Base-by-base conservation (phyloP, 2,888 invertebrate genomes). In the Drosophila falleni region DNA sequence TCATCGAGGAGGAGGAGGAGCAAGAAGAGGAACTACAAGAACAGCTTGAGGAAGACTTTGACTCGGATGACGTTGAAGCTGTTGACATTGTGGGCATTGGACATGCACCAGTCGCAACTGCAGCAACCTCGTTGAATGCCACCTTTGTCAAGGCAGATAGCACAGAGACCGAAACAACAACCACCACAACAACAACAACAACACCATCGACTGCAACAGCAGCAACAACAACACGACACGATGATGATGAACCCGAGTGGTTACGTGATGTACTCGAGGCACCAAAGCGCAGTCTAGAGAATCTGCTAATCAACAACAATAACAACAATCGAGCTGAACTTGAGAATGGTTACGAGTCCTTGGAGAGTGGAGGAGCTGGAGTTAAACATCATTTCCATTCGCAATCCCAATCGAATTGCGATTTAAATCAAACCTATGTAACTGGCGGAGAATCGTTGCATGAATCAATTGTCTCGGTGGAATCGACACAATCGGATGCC, bases 221-320 rank as follows among this genome's bases (percentile, higher is more conserved):
- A 94, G 94, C 90, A 94, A 80, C 83, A 94, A 94, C 90, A 94
- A 80, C 83, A 31, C 71, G 88, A 51, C 81, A 87, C 83, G 93
- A 90, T 89, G 93, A 93, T 51, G 93, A 93, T 69, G 94, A 94
- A 71, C 93, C 94, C 16, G 94, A 94, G 89, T 94, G 94, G 94
- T 90, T 94, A 63, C 93, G 94, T 62, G 94, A 94, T 87, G 94
- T 94, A 53, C 92, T 94, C 68, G 95, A 95, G 66, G 94, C 94
- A 47, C 94, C 94, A 54, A 92, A 91, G 70, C 91, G 92, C 51
- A 91, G 91, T 70, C 78, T 91, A 67, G 92, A 92, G 69, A 92
- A 91, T 78, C 86, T 91, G 64, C 71, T 91, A 41, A 89, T 91
- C 46, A 72, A 31, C 72, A 72, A 37, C 31, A 9, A 50, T 26